Evolutionary conservation across 2,113 vertebrate species (phyloP).

Genomic region (Hippoglossus stenolepis): DNA sequence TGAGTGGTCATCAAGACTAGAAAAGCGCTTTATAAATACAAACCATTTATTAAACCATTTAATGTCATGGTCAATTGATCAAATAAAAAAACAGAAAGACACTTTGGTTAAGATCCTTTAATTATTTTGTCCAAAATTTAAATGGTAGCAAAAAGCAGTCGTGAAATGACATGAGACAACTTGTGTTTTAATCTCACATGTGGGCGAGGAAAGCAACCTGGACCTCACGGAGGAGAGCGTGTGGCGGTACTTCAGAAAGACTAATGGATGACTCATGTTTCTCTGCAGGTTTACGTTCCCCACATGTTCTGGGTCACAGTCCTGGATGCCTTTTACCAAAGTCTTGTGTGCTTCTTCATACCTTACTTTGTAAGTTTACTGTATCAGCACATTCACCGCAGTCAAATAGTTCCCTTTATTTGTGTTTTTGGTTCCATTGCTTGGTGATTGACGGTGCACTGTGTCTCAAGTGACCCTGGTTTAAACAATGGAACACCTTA

Average conservation of each 20-base stretch:
- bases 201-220: no score
- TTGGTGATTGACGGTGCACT: no score
- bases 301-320: constrained; percentile 83
- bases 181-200: no score
- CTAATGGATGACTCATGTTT: neutral
- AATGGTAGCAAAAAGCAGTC: neutral
- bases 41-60: no score
- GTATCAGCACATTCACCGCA: neutral
- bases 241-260: neutral
- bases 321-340: constrained; percentile 93
- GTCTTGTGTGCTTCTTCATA: constrained; percentile 93
- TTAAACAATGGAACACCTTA: neutral
- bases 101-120: neutral
- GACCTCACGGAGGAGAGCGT: no score
- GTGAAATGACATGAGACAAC: no score
- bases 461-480: neutral
- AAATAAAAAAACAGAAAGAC: neutral
- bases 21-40: no score
- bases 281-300: constrained; percentile 75
- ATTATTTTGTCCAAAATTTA: neutral
- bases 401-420: no score
- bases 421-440: no score
- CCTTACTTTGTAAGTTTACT: constrained; percentile 90
- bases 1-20: no score
- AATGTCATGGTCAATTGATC: neutral